phyloP scores from a whole-genome alignment of 2,888 invertebrate genomes.

The Incurvaria masculella region DNA sequence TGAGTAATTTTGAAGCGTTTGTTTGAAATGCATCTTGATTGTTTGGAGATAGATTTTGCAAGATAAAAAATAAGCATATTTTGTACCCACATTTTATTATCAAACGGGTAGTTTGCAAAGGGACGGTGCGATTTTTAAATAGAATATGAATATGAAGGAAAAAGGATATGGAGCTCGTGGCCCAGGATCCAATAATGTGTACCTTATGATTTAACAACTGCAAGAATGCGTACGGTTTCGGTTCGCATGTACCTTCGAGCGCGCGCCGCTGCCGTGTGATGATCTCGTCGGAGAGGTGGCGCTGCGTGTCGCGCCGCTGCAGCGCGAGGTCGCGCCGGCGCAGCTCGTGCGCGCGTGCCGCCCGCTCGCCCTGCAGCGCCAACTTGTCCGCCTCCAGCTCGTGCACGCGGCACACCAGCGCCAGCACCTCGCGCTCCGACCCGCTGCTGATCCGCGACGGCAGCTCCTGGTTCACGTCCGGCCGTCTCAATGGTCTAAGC shows the following conservation, averaged over 20 bases:
- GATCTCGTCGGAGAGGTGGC: constrained; percentile 86
- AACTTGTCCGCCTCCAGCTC: constrained; percentile 93
- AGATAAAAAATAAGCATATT: too few relatives aligned
- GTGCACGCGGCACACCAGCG: constrained; percentile 87
- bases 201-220: too few relatives aligned
- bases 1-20: too few relatives aligned
- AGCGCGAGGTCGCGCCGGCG: constrained; percentile 80
- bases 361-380: constrained; percentile 83
- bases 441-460: constrained; percentile 82
- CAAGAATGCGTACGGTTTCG: too few relatives aligned
- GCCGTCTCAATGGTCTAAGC: not conserved
- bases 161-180: too few relatives aligned
- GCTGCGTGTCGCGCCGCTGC: constrained; percentile 77
- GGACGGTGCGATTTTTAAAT: too few relatives aligned
- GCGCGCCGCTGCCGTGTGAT: constrained; percentile 83
- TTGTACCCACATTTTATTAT: too few relatives aligned
- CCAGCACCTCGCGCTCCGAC: constrained; percentile 86
- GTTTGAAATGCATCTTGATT: too few relatives aligned
- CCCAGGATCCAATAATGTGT: too few relatives aligned
- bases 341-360: constrained; percentile 84
- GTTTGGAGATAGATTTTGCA: too few relatives aligned
- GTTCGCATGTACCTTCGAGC: constrained; percentile 84
- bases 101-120: too few relatives aligned
- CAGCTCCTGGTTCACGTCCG: constrained; percentile 75
- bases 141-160: too few relatives aligned